phyloP scores from a whole-genome alignment of 2,797 vertebrate genomes.

The Nannoperca obscura region DNA sequence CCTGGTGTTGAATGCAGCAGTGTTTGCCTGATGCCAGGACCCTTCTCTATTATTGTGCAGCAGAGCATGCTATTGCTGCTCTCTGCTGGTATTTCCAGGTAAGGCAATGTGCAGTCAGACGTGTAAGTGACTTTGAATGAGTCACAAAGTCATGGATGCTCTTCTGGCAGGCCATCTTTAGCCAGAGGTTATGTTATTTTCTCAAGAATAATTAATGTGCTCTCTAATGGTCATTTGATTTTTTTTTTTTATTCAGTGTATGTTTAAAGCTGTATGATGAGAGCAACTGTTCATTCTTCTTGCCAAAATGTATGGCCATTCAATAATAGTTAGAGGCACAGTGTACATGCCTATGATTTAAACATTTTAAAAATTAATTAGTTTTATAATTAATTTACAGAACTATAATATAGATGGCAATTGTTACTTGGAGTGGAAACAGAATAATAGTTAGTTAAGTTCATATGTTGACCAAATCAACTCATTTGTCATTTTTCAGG shows the following conservation, averaged over 20 bases:
- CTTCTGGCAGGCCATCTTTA: slow-evolving; percentile 20
- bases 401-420: neutral
- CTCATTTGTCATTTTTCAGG: neutral
- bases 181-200: slow-evolving; percentile 25
- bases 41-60: slow-evolving; percentile 30
- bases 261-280: slow-evolving; percentile 14
- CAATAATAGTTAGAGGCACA: neutral
- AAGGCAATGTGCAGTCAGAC: slow-evolving; percentile 51
- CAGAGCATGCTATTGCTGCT: slow-evolving; percentile 57
- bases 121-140: slow-evolving; percentile 26
- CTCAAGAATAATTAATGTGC: slow-evolving; percentile 15
- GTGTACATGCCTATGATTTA: neutral
- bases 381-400: slow-evolving; percentile 19
- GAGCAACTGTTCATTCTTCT: neutral
- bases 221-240: neutral
- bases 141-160: neutral
- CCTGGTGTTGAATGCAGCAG: slow-evolving; percentile 23
- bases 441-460: neutral
- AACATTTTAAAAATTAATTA: slow-evolving; percentile 4
- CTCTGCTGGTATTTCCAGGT: slow-evolving; percentile 66
- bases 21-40: slow-evolving; percentile 12
- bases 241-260: neutral
- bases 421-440: neutral
- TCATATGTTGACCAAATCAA: neutral
- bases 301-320: slow-evolving; percentile 6